Evolutionary conservation across 2,797 vertebrate species (phyloP), one percentile per base, ranked within the genome.

Genomic region (Chiloscyllium punctatum): DNA sequence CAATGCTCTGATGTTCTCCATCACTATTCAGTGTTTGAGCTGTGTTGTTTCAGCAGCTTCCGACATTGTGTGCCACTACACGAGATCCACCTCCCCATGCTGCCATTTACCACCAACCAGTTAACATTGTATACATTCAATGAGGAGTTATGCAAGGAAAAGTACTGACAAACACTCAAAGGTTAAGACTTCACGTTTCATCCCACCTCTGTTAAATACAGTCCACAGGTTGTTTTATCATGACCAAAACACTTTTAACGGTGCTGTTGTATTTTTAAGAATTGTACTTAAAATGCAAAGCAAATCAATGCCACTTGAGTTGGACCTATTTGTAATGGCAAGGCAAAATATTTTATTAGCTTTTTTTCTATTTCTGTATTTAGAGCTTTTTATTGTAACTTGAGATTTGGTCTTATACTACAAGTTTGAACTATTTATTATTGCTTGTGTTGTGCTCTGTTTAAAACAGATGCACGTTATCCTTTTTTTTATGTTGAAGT

Each of bases 361-460:
- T 98, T 98, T 97, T 97, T 97, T 98, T 98, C 98, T 98, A 74
- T 94, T 94, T 94, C 94, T 98, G 98, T 98, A 98, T 98, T 98
- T 98, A 97, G 98, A 98, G 98, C 98, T 98, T 98, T 97, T 97
- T 97, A 98, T 98, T 98, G 98, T 98, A 98, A 98, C 97, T 97
- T 98, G 98, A 98, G 97, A 97, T 97, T 98, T 98, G 97, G 98
- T 98, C 98, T 98, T 98, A 98, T 98, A 98, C 97, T 98, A 98
- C 98, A 97, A 97, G 98, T 98, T 98, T 98, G 97, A 98, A 98
- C 98, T 98, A 98, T 98, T 98, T 98, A 98, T 98, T 98, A 98
- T 98, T 98, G 98, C 98, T 98, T 98, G 97, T 97, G 98, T 97
- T 97, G 97, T 98, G 98, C 97, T 97, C 97, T 96, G 97, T 98